Percentiles rank a stretch among this genome's conserved stretches.
These are phyloP conservation scores for Manis crassicaudata DNA, from an alignment of 2,797 vertebrate species.

Conservation along the genomic window DNA sequence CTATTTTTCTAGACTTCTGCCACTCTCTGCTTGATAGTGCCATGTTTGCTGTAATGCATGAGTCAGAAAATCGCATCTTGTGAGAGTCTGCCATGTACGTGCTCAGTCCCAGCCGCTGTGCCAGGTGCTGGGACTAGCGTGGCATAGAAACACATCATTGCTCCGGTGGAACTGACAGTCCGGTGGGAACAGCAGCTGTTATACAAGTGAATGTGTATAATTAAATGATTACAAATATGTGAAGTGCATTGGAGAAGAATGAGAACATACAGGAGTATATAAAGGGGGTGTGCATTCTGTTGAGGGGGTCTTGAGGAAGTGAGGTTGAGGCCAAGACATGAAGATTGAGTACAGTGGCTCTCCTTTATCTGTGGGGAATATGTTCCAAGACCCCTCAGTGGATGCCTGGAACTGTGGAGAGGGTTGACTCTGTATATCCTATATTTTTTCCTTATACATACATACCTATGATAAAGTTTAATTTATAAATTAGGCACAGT, in stretches of 20 bases:
- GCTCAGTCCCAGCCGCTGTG: background rate
- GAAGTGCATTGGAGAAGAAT: background rate
- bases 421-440: too few species aligned
- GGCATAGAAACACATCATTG: background rate
- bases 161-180: background rate
- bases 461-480: too few species aligned
- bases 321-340: background rate
- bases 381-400: too few species aligned
- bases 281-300: background rate
- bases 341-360: background rate
- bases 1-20: background rate
- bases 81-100: background rate
- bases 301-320: background rate
- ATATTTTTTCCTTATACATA: too few species aligned
- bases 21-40: background rate
- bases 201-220: background rate
- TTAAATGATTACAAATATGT: background rate
- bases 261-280: background rate
- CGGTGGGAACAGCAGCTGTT: background rate
- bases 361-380: too few species aligned
- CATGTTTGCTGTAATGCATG: background rate
- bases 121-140: background rate
- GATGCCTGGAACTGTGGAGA: too few species aligned
- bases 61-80: background rate
- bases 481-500: too few species aligned